Base-by-base conservation (phyloP, 2,113 vertebrate genomes). In the Panurus biarmicus region DNA sequence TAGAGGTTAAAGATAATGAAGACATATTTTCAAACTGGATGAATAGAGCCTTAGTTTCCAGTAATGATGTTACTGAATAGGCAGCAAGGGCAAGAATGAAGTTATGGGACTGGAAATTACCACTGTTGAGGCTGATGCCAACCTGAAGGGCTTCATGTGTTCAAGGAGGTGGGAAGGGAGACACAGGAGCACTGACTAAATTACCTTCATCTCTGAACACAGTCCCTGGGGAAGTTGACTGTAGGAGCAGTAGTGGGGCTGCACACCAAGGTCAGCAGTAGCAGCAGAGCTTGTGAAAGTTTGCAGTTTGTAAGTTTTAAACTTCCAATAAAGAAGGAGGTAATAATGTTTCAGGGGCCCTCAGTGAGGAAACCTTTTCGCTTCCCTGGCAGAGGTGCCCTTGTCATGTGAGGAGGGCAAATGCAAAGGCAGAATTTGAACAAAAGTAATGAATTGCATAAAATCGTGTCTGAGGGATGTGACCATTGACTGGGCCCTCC, bases 1-100 rank as follows among this genome's bases (percentile, higher is more conserved):
- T 71, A 84, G 89, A 95, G 70, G 86, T 95, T 95, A 90, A 95
- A 95, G 94, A 93, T 94, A 96, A 94, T 95, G 94, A 96, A 95
- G 91, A 93, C 80, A 72, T 96, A 90, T 84, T 89, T 94, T 90
- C 89, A 75, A 89, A 87, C 40, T 53, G 53, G 40, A 93, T 96
- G 88, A 96, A 96, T 94, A 94, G 94, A 89, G 80, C 94, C 80
- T 95, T 81, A 92, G 92, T 96, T 94, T 95, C 77, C 90, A 78
- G n/a, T 96, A 95, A 96, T 89, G 86, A 84, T 95, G 94, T 51
- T 89, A 89, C 86, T 95, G 90, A 96, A 90, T 75, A 94, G 88
- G 66, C 92, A 84, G 57, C 76, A 65, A 87, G 70, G 73, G 76
- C 80, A 77, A 85, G 65, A 92, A 92, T 67, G 74, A 89, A 90